Base-by-base conservation (phyloP, 2,797 vertebrate species). In the Poeciliopsis gracilis region DNA sequence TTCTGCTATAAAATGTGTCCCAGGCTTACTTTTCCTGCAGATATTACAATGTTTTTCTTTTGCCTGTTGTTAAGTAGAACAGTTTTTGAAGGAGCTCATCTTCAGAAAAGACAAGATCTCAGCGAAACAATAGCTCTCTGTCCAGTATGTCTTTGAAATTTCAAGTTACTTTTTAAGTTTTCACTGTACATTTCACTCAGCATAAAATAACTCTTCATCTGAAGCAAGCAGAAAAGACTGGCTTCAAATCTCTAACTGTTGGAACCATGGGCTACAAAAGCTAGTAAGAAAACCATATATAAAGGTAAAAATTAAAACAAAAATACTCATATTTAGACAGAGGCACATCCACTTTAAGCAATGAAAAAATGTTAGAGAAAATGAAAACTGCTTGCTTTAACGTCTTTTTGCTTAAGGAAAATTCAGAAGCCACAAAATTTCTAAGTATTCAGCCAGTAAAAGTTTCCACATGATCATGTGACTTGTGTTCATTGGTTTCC, bases 381-480 rank as follows among this genome's bases (percentile, higher is more conserved):
- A n/a, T n/a, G n/a, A 59, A 45, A 59, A 59, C n/a, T 4, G 38
- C 15, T 41, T n/a, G 15, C 4, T 47, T 72, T 36, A 70, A 20
- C 1, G 10, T 47, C 23, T 28, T 16, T 5, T 55, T 73, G 53
- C 43, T 10, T 49, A 55, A 23, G 66, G 66, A 78, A 82, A 74
- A 55, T 74, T 78, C 25, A 55, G 15, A 57, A 53, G 10, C 10
- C 72, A n/a, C 49, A 76, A 43, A 23, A 74, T 70, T 81, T 63
- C 23, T 55, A 55, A 53, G 4, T 30, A 57, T 78, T 45, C 75
- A 41, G 4, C 13, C 36, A n/a, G n/a, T 33, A 72, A 30, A 77
- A 46, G 49, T 85, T 87, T 84, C 81, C 79, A 59, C 36, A 36
- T 0, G 28, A 75, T 46, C 41, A 76, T 59, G 8, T 75, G 36